Evolutionary conservation across 2,113 vertebrate species (phyloP).

Genomic region (Lophochroa leadbeateri): DNA sequence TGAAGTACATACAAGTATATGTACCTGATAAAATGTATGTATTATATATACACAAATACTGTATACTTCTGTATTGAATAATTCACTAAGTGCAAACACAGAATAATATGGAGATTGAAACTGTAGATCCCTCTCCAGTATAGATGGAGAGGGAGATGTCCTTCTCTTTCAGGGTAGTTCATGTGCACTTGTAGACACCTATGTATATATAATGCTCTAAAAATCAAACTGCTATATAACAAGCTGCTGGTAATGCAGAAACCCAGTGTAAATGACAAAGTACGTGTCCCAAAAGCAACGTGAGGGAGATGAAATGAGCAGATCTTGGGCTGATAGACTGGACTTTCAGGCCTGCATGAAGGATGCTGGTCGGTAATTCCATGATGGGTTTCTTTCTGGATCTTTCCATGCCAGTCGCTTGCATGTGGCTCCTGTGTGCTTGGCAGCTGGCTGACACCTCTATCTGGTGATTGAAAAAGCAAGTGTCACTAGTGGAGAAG

Average conservation of each 20-base stretch:
- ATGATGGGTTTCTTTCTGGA: background rate
- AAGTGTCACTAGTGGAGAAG: background rate
- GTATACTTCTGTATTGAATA: background rate
- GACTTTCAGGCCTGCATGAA: background rate
- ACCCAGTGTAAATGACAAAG: background rate
- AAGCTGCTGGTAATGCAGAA: background rate
- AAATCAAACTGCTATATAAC: background rate
- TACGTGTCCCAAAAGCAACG: background rate
- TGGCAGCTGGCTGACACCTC: background rate
- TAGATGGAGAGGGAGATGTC: background rate
- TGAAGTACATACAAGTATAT: background rate
- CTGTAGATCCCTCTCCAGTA: background rate
- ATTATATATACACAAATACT: background rate
- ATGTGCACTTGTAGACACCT: slow-evolving; percentile 29
- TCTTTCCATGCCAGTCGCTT: background rate
- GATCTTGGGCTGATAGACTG: background rate
- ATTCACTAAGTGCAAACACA: background rate
- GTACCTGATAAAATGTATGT: background rate
- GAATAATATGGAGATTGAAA: background rate
- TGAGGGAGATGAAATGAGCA: background rate
- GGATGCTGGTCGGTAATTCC: background rate
- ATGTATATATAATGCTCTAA: background rate
- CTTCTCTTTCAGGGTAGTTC: background rate
- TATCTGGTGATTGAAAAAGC: background rate
- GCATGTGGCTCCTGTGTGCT: background rate